Evolutionary conservation across 2,797 vertebrate species (phyloP), one percentile per base, ranked within the genome.

Genomic region (Knipowitschia caucasica): DNA sequence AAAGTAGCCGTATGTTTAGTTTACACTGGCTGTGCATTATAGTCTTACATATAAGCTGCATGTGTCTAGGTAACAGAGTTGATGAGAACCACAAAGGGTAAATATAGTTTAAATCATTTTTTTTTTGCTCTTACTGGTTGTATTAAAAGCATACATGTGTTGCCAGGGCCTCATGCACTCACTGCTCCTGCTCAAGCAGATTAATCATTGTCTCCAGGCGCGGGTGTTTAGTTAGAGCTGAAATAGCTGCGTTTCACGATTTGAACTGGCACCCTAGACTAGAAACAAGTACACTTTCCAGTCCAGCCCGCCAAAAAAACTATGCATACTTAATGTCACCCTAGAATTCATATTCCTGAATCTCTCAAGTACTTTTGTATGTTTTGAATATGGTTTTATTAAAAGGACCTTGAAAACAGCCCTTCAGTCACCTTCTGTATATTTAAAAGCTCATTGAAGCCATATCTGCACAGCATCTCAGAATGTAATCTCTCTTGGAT

Each of bases 401-500:
- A 12, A 33, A 73, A 45, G 54, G 46, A 34, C 55, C 58, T 70
- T 60, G 40, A 49, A 62, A 47, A 63, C 53, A 30, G 20, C 56
- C 56, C 40, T 26, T 43, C 49, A 33, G 38, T 61, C 49, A 56
- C 69, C 64, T 60, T 67, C 63, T 62, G 58, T 78, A 49, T 34
- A 53, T 75, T 69, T 64, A 73, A 71, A 64, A 54, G 53, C 64
- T 60, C 7, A 21, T 70, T 36, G 50, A 50, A 52, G 33, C 69
- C 36, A 43, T 73, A 59, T 72, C 45, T 59, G n/a, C 29, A 53
- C 64, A 61, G 50, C 51, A 39, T 65, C 30, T 25, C 25, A 56
- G 38, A 27, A 50, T 35, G 14, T 66, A 57, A 69, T 64, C 64
- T 62, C 25, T 59, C 43, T 33, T 44, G 67, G 55, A 62, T 63